A percentile compares a stretch with the other conserved stretches of the same genome.
phyloP scores from a whole-genome alignment of 2,113 vertebrate genomes.

The Ophiodon elongatus region DNA sequence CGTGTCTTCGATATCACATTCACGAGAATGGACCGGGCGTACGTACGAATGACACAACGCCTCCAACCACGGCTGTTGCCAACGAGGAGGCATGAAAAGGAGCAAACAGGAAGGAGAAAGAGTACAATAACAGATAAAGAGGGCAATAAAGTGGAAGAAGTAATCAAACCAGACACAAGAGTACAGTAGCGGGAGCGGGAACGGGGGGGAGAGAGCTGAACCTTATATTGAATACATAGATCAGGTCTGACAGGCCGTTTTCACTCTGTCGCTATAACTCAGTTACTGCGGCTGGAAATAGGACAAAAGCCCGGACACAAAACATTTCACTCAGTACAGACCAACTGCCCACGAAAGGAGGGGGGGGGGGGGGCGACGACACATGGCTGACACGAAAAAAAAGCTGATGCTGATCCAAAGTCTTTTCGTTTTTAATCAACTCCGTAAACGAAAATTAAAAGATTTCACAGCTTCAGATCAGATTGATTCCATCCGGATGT shows the following conservation, averaged over 20 bases:
- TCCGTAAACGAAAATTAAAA: not conserved
- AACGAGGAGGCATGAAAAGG: not conserved
- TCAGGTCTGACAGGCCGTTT: constrained; percentile 77
- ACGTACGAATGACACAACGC: not conserved
- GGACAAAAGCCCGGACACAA: constrained; percentile 49
- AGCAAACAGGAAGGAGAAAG: not conserved
- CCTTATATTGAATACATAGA: constrained; percentile 73
- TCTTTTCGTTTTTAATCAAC: not conserved
- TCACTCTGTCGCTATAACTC: constrained; percentile 75
- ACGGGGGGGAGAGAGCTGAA: constrained; percentile 35
- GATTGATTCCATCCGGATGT: not conserved
- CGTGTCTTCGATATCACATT: not conserved
- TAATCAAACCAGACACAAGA: constrained; percentile 58
- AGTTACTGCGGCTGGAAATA: constrained; percentile 54
- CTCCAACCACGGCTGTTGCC: no score
- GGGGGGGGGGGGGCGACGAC: not conserved
- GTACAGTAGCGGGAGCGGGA: constrained; percentile 25
- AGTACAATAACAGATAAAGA: constrained; percentile 43
- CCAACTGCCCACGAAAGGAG: constrained; percentile 1
- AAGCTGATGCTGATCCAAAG: constrained; percentile 6
- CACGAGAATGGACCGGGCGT: not conserved
- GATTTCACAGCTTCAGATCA: not conserved
- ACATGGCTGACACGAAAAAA: not conserved
- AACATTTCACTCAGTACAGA: constrained; percentile 34
- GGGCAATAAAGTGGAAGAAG: constrained; percentile 53